Percentiles rank a stretch among this genome's conserved stretches.
These are phyloP conservation scores for Campoplex capitator DNA, from an alignment of 2,888 invertebrate species.

Conservation along the genomic window DNA sequence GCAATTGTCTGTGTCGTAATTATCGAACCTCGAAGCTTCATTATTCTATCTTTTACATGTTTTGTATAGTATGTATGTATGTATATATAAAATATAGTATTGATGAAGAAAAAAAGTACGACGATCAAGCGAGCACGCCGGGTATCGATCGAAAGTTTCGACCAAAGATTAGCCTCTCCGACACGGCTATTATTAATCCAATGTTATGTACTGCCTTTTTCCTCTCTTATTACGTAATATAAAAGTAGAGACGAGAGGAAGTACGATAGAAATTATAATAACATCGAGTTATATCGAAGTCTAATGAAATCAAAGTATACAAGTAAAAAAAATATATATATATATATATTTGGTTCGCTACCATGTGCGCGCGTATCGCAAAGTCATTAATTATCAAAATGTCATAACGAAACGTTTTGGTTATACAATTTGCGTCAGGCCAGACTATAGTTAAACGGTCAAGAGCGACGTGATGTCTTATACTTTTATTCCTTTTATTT, in stretches of 20 bases:
- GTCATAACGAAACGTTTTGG: conserved; percentile 49
- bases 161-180: conserved; percentile 61
- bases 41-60: conserved; percentile 52
- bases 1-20: conserved; percentile 69
- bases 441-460: conserved; percentile 35
- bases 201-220: conserved; percentile 18
- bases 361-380: not conserved
- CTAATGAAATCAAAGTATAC: conserved; percentile 43
- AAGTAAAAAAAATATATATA: conserved; percentile 5
- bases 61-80: not conserved
- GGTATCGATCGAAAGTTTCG: conserved; percentile 68
- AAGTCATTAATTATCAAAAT: conserved; percentile 43
- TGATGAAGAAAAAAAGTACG: conserved; percentile 14
- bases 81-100: conserved; percentile 1
- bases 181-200: conserved; percentile 55
- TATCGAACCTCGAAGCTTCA: conserved; percentile 64
- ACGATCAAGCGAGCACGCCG: conserved; percentile 31
- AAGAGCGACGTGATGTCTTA: conserved; percentile 18
- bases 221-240: conserved; percentile 47
- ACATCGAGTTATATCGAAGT: conserved; percentile 19
- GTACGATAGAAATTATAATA: conserved; percentile 46
- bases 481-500: not conserved
- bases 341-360: conserved; percentile 26
- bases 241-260: conserved; percentile 37
- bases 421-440: conserved; percentile 24